A percentile compares a stretch with the other conserved stretches of the same genome.
phyloP scores from a whole-genome alignment of 2,113 vertebrate genomes.

The Sprattus sprattus region DNA sequence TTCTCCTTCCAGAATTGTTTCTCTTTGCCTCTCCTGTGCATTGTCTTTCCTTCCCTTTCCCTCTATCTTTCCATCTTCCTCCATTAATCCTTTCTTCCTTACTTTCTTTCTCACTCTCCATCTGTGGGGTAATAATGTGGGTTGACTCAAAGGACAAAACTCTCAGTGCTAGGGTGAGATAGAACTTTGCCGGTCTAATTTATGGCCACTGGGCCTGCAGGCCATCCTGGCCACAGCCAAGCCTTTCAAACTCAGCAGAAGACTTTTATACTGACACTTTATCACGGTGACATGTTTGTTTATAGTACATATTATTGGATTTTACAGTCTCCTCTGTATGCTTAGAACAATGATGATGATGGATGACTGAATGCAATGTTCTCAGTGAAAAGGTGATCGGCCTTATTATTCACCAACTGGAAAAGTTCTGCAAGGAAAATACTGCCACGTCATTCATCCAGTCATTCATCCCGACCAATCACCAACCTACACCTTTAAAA shows the following conservation, averaged over 20 bases:
- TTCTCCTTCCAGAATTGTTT: background rate
- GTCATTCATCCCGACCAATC: no score
- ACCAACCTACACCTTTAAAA: no score
- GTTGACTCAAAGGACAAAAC: background rate
- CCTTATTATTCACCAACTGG: background rate
- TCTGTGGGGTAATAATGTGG: background rate
- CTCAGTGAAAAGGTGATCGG: background rate
- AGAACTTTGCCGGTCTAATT: background rate
- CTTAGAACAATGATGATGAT: background rate
- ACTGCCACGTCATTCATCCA: no score
- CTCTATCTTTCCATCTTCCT: slow-evolving; percentile 1
- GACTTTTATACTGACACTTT: background rate
- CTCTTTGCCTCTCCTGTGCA: no score
- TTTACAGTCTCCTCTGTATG: background rate
- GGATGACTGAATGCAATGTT: background rate
- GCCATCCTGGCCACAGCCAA: background rate
- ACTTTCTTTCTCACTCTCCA: background rate
- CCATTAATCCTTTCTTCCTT: background rate
- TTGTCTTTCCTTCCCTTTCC: background rate
- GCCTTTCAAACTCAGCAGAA: background rate
- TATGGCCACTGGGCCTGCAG: background rate
- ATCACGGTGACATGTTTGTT: background rate
- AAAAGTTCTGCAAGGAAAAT: background rate
- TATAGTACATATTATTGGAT: background rate
- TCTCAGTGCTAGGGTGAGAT: background rate